Conservation (phyloP, 2,113 vertebrate species). For the Suncus etruscus region DNA sequence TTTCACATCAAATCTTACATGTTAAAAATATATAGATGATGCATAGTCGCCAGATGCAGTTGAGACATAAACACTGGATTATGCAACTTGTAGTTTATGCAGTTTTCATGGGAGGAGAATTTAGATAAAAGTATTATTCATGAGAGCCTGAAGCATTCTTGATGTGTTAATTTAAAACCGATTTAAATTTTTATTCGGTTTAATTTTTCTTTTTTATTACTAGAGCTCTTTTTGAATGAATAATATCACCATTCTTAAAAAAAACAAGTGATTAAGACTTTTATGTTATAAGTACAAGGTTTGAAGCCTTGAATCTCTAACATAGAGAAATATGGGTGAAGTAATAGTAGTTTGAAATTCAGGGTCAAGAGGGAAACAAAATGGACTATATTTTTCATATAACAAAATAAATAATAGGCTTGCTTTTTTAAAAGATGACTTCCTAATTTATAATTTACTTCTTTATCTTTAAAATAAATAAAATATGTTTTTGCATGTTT, state of each 20-base stretch:
- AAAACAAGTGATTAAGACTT: constrained; percentile 20
- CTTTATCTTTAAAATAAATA: constrained; percentile 55
- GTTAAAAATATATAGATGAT: constrained; percentile 31
- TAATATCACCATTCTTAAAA: constrained; percentile 2
- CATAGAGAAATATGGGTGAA: constrained; percentile 50
- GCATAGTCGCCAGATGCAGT: background rate
- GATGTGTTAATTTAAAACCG: constrained; percentile 19
- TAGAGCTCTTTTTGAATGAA: background rate
- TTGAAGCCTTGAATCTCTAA: constrained; percentile 46
- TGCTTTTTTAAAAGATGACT: background rate
- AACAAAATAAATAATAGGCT: background rate
- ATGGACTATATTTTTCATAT: constrained; percentile 43
- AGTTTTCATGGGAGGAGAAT: background rate
- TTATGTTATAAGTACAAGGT: background rate
- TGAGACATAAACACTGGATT: background rate
- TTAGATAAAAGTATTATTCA: background rate
- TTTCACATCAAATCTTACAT: constrained; percentile 48
- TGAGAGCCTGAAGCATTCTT: background rate
- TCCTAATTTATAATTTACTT: constrained; percentile 59
- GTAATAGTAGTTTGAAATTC: constrained; percentile 36
- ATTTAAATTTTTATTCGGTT: constrained; percentile 54
- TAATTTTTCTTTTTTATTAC: constrained; percentile 50
- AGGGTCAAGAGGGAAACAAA: constrained; percentile 18
- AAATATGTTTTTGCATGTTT: constrained; percentile 1
- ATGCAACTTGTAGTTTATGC: background rate